Base-by-base conservation (phyloP, 2,888 invertebrate species). In the Lumbricus terrestris region DNA sequence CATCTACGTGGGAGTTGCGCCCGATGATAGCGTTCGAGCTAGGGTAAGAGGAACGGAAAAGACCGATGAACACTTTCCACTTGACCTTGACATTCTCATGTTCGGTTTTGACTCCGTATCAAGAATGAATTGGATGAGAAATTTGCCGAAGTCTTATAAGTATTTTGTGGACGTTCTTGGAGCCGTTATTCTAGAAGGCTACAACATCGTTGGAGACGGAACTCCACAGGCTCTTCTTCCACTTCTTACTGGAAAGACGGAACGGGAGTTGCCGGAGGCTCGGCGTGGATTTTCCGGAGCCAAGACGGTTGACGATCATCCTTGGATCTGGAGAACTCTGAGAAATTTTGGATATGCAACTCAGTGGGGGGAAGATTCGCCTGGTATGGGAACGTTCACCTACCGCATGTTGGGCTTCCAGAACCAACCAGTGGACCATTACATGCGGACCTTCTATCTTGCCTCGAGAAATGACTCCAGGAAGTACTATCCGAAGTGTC, bases 71-170 rank as follows among this genome's bases (percentile, higher is more conserved):
- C 34, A 35, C 88, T 38, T 88, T 88, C 89, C 89, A 37, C 89
- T 91, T 82, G 90, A 89, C 23, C 88, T 92, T 34, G 90, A 92
- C 90, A 90, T 92, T 8, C 94, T 98, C 0, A 97, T 98, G 95
- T 96, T 97, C 91, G 98, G 97, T 1, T 97, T 97, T 93, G 98
- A 98, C 95, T 98, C 98, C 0, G 95, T 98, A 0, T 97, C 98
- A 0, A 96, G 97, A 89, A 97, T 97, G 95, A 92, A 91, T 33
- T 94, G 94, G 93, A 92, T 93, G 89, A 92, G 95, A 20, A 92
- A 93, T 82, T 90, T 95, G 38, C 94, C 94, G 1, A 92, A 93
- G 88, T 92, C 94, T n/a, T 92, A 94, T 90, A 91, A 93, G 16
- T 94, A 93, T 91, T 94, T 94, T 90, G 92, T 93, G 13, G 90